Evolutionary conservation across 2,888 invertebrate genomes (phyloP), one percentile per base, ranked within the genome.

Genomic region (Lochmaea crataegi): DNA sequence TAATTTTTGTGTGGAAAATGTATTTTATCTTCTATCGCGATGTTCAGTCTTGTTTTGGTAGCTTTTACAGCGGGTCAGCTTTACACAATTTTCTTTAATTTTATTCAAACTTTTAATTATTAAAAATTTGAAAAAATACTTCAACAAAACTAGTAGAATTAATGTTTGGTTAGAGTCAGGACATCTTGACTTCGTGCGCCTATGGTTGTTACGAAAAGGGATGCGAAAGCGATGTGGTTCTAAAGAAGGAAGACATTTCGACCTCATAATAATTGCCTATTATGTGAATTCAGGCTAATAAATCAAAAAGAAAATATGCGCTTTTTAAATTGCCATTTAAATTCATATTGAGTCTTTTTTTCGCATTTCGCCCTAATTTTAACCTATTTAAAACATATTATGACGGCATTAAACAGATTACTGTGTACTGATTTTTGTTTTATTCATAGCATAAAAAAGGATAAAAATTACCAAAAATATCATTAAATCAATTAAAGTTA

Each of bases 191-290:
- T 32, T 12, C 6, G 38, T 63, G n/a, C 61, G 61, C 61, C 42
- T 42, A 63, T 63, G 70, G 64, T 5, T 65, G 70, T 64, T 70
- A 45, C 70, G 70, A 70, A 63, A 69, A 69, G 71, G 74, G 74
- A 74, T 57, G 68, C 68, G 71, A 74, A 74, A 68, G 61, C 71
- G 74, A 71, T 71, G 71, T 65, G 65, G 58, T 69, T 65, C 69
- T 65, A 51, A 74, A 74, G 74, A 56, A 74, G 74, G 74, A 74
- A 74, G 74, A 74, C 74, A 74, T 74, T 74, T 74, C 74, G 71
- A 74, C 74, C 74, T 74, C 74, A 68, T 71, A 71, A 74, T 74
- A 74, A 74, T 74, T 74, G 71, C 74, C 74, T 71, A 74, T 74
- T 74, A 71, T 74, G 71, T 71, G 74, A 74, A 74, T 74, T 74